Conservation (phyloP, 1,140 invertebrate species). For the Phymorhynchus buccinoides region DNA sequence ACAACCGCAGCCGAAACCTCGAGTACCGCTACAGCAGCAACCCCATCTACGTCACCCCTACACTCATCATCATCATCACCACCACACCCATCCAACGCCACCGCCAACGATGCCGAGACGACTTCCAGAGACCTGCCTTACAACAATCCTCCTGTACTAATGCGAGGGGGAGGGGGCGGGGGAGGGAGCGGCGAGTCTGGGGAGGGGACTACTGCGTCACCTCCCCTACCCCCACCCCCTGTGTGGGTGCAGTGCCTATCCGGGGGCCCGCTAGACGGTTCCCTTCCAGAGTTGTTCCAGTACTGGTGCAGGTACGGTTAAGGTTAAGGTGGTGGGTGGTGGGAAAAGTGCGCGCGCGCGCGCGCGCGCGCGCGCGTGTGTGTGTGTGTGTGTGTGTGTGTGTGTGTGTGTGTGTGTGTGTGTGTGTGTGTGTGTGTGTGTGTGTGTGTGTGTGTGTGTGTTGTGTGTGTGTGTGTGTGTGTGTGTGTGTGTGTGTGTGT, state of each 20-base stretch:
- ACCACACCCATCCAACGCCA: not conserved
- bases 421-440: conserved; percentile 3
- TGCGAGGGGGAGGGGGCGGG: not conserved
- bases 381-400: conserved; percentile 17
- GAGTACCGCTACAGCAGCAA: not conserved
- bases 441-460: not conserved
- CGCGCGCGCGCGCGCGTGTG: not conserved
- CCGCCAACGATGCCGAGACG: not conserved
- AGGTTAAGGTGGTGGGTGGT: not conserved
- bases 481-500: not conserved
- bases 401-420: conserved; percentile 17
- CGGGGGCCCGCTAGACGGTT: conserved; percentile 8
- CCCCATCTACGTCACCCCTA: not conserved
- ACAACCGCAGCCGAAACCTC: not conserved
- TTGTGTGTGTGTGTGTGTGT: not conserved
- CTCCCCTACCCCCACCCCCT: not conserved
- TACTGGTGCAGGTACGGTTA: conserved; percentile 35
- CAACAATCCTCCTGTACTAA: not conserved
- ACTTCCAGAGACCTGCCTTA: not conserved
- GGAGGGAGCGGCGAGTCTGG: not conserved
- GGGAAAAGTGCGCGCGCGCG: not conserved
- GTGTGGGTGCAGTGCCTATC: conserved; percentile 35
- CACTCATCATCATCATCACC: not conserved
- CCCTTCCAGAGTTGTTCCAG: conserved; percentile 30
- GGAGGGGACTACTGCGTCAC: not conserved